Percentiles rank a stretch among this genome's conserved stretches.
Evolutionary conservation across 1,140 invertebrate genomes (phyloP).

Genomic region (Proales similis): DNA sequence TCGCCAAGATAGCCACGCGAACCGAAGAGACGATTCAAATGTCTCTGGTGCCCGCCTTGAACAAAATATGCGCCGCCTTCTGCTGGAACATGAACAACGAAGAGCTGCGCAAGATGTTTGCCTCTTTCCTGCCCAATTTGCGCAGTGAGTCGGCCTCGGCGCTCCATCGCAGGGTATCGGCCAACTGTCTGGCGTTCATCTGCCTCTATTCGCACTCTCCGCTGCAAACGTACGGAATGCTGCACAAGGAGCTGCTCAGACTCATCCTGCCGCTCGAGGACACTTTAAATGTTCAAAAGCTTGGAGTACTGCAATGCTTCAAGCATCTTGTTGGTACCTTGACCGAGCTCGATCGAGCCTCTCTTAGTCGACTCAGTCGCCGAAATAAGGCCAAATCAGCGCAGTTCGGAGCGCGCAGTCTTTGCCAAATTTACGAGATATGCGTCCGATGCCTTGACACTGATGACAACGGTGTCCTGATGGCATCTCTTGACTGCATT

Average conservation of each 20-base stretch:
- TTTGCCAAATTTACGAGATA: constrained; percentile 68
- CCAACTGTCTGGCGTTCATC: constrained; percentile 60
- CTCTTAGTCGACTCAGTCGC: constrained; percentile 38
- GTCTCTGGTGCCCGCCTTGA: constrained; percentile 62
- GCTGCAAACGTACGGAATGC: constrained; percentile 58
- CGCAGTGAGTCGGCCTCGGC: constrained; percentile 55
- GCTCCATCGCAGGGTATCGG: constrained; percentile 60
- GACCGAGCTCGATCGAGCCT: constrained; percentile 39
- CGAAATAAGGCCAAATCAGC: constrained; percentile 40
- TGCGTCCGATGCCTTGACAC: constrained; percentile 65
- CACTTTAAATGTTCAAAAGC: constrained; percentile 38
- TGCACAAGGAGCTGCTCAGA: constrained; percentile 55
- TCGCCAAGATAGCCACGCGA: constrained; percentile 62
- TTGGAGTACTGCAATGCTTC: constrained; percentile 63
- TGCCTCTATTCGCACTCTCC: constrained; percentile 62
- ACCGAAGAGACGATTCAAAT: constrained; percentile 68
- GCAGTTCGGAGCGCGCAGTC: constrained; percentile 45
- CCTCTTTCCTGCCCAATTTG: constrained; percentile 63
- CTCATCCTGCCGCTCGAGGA: not conserved
- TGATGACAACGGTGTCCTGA: constrained; percentile 73
- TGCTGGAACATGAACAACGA: constrained; percentile 67
- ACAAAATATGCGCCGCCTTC: constrained; percentile 63
- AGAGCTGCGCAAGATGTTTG: constrained; percentile 62
- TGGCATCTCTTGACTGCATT: constrained; percentile 70
- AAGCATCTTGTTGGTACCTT: constrained; percentile 60